Evolutionary conservation across 1,140 invertebrate genomes (phyloP), one percentile per base, ranked within the genome.

Genomic region (Diuraphis noxia): DNA sequence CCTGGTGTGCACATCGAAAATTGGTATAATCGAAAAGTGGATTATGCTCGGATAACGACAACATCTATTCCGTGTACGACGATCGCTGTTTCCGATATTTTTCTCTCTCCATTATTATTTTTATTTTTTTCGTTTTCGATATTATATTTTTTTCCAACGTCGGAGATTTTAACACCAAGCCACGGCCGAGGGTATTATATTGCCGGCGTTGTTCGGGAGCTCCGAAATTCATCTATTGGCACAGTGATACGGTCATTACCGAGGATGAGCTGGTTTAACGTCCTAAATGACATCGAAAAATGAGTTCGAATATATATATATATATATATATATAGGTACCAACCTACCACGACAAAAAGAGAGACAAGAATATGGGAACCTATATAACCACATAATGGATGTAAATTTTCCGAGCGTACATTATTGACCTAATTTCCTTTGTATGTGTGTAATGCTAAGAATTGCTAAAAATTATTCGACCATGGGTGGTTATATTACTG

Each of bases 191-290:
- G 17, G 19, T 34, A 34, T 85, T 85, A 46, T 46, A 46, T 46
- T 85, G 79, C 84, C 84, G 34, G 10, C 84, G 84, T 49, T 23
- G n/a, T 49, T 43, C 82, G 30, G 41, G 5, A 4, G 30, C n/a
- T 1, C n/a, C 34, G n/a, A 21, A 85, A 85, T 46, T 85, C 41
- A 23, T n/a, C 41, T 46, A n/a, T 85, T 34, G 17, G 41, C 41
- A 46, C 41, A 17, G 6, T 21, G 34, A 30, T 34, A 52, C 85
- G 85, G 49, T 56, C 85, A 56, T 56, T 87, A 87, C 49, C 36
- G 85, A 25, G 85, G 85, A 56, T 52, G 84, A 49, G 84, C 43
- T 7, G 85, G 46, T 56, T 87, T 87, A 87, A 56, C 85, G 85
- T 38, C 21, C 23, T 87, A 87, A 87, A 87, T 25, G 85, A 87